Base-by-base conservation (phyloP, 2,797 vertebrate species). In the Lophura swinhoii region DNA sequence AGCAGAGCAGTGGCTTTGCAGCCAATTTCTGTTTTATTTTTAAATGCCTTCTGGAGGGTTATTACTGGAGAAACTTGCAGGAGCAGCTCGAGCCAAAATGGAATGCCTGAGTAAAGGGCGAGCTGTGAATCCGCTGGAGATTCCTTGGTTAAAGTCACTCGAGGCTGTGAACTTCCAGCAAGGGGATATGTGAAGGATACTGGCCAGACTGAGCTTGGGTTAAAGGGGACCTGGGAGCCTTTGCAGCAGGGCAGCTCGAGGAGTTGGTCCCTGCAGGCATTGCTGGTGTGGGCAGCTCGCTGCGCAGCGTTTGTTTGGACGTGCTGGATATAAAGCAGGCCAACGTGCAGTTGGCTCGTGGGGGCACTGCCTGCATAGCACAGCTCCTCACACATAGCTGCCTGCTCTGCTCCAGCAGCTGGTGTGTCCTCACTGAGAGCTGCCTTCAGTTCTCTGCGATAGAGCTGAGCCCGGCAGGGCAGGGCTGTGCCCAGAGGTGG, bases 21-120 rank as follows among this genome's bases (percentile, higher is more conserved):
- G 64, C 89, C 81, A 81, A 41, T 76, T 94, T 88, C 66, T 95
- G 91, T 22, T 96, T 94, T 95, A 93, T 97, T 97, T 95, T 93
- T 70, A 72, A 94, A 84, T 41, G 77, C 91, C 90, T 96, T 95
- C 90, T 94, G 94, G 48, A 58, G 90, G 58, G 62, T 95, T 95
- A 84, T 94, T 88, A 29, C 23, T 17, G 10, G 82, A 72, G 84
- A 90, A 93, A 91, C 71, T 90, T 31, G 66, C 33, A 26, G 9
- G 35, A 90, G 71, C 68, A 81, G 46, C 87, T 78, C 14, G 22
- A 94, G 77, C 68, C 87, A 80, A 89, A 73, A 80, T 84, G 55
- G 63, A 12, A n/a, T 39, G 90, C 41, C 81, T 90, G 90, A 64
- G 33, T 24, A n/a, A 28, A 84, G 90, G 85, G 74, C 43, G 82